Base-by-base conservation (phyloP, 2,888 invertebrate genomes). In the Pseudeuparius sepicola region DNA sequence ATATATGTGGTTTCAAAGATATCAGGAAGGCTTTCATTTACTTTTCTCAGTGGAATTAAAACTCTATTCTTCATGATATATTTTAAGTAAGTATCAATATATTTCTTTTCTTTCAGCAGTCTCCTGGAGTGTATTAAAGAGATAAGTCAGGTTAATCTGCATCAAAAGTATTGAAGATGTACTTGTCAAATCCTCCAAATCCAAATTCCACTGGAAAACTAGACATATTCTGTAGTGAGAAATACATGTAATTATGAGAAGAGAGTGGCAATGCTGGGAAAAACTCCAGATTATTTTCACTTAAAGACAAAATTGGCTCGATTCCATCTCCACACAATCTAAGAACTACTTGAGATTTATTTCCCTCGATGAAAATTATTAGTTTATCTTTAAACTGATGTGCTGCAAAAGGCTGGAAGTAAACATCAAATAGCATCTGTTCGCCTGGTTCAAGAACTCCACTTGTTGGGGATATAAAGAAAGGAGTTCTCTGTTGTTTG, bases 181-280 rank as follows among this genome's bases (percentile, higher is more conserved):
- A 77, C 77, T 60, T 53, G 53, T 82, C 78, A 51, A 70, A 71
- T 54, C 82, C 78, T 11, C 75, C 62, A 56, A 78, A 73, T 51
- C 74, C 77, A 29, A 79, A 63, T 57, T 82, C 81, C 12, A 82
- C 64, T 0, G 80, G 75, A 56, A 74, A 75, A 3, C 65, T 56
- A 40, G 75, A 75, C 1, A 69, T 68, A 55, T 83, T 83, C 36
- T 70, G 68, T 4, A 83, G 54, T 3, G 67, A 65, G 39, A 82
- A 68, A 41, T 63, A 67, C 40, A 68, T 64, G 30, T 73, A 70
- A n/a, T 67, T 67, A 2, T 68, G 67, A n/a, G n/a, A n/a, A n/a
- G n/a, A n/a, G n/a, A n/a, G n/a, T n/a, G n/a, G n/a, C n/a, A n/a
- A n/a, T n/a, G n/a, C n/a, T n/a, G n/a, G n/a, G n/a, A n/a, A n/a